Conservation (phyloP, 1,140 invertebrate genomes). For the Thaumatotibia leucotreta region DNA sequence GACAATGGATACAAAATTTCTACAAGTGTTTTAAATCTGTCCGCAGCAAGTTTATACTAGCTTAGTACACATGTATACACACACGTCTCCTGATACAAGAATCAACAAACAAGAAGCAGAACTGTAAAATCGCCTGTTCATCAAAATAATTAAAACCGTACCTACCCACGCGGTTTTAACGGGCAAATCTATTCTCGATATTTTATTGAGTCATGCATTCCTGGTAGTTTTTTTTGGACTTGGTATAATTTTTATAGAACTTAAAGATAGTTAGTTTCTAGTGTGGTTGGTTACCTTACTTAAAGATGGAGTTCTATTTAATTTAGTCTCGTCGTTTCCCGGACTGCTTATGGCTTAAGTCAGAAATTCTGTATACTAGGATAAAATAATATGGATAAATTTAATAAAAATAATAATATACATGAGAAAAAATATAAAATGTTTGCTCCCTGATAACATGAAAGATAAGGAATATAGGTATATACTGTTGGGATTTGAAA, state of each 20-base stretch:
- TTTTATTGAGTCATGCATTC: neutral
- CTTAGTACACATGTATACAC: neutral
- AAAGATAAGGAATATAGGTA: too few species aligned
- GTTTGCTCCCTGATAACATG: too few species aligned
- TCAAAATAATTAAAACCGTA: neutral
- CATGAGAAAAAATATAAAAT: too few species aligned
- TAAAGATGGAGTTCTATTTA: too few species aligned
- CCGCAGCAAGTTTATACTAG: neutral
- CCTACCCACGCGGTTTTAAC: neutral
- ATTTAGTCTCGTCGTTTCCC: too few species aligned
- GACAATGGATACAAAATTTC: neutral
- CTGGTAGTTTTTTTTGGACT: neutral
- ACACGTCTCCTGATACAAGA: neutral
- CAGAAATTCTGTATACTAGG: too few species aligned
- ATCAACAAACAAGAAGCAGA: neutral
- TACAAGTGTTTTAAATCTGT: neutral
- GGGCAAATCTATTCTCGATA: neutral
- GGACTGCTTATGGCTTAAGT: too few species aligned
- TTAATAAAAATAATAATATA: too few species aligned
- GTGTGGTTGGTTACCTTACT: neutral
- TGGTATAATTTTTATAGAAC: neutral
- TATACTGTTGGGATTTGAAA: too few species aligned
- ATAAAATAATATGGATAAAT: too few species aligned
- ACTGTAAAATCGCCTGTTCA: neutral
- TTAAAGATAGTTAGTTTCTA: neutral